Percentiles rank a stretch among this genome's conserved stretches.
Evolutionary conservation across 2,797 vertebrate species (phyloP).

Genomic region (Pseudomugil tenellus): DNA sequence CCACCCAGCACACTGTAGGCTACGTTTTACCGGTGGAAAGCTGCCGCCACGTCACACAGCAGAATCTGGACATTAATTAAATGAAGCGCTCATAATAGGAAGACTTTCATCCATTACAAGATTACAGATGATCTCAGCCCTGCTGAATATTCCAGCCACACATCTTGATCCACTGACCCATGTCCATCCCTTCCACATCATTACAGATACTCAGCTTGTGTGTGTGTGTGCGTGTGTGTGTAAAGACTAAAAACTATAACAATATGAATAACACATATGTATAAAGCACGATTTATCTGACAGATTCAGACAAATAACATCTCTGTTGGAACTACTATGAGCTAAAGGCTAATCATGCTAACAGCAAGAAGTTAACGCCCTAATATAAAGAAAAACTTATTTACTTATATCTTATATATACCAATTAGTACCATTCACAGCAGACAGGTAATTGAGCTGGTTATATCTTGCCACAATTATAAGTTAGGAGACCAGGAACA

Average conservation of each 20-base stretch:
- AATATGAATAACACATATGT: background rate
- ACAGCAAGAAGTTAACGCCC: too few relatives aligned
- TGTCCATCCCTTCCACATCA: background rate
- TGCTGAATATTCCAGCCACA: conserved; percentile 36
- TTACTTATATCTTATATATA: too few relatives aligned
- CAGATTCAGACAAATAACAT: too few relatives aligned
- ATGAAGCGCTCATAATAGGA: conserved; percentile 37
- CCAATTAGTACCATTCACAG: too few relatives aligned
- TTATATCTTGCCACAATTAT: too few relatives aligned
- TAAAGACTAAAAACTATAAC: background rate
- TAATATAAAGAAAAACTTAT: too few relatives aligned
- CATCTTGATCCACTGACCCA: conserved; percentile 23
- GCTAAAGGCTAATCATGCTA: too few relatives aligned
- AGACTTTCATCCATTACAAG: conserved; percentile 34
- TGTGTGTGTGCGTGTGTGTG: too few relatives aligned
- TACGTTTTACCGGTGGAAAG: conserved; percentile 31
- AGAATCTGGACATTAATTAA: conserved; percentile 53
- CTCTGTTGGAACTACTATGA: too few relatives aligned
- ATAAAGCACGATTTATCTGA: background rate
- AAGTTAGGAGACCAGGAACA: too few relatives aligned
- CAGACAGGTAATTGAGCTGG: too few relatives aligned
- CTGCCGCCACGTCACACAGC: conserved; percentile 27
- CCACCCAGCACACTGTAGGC: conserved; percentile 14
- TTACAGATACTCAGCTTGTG: background rate
- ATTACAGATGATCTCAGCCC: conserved; percentile 40